phyloP scores from a whole-genome alignment of 37 sponge, comb jelly and placozoan species.

The Aphrocallistes beatrix region DNA sequence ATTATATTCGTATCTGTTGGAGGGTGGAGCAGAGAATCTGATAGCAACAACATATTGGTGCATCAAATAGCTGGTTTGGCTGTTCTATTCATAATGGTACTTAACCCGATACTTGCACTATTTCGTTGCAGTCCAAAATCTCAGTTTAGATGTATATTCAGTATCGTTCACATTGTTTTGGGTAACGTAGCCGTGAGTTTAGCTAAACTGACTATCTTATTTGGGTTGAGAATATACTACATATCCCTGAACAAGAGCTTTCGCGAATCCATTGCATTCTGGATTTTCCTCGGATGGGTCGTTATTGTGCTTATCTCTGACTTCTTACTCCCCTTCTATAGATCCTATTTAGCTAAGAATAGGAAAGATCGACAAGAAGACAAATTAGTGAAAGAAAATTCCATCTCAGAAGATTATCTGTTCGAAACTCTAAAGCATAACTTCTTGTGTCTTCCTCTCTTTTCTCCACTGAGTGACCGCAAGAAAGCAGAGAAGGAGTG shows the following conservation, averaged over 20 bases:
- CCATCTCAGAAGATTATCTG: too few relatives aligned
- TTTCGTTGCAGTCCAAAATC: background rate
- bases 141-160: background rate
- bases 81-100: background rate
- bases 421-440: background rate
- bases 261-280: background rate
- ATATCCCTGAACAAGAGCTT: background rate
- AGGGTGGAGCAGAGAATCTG: too few relatives aligned
- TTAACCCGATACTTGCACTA: background rate
- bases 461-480: background rate
- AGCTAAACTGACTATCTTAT: background rate
- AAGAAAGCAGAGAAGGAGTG: background rate
- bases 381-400: background rate
- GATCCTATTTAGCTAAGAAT: background rate
- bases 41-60: too few relatives aligned
- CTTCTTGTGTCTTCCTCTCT: background rate
- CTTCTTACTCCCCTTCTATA: background rate
- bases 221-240: background rate
- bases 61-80: background rate
- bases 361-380: background rate
- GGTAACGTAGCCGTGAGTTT: background rate
- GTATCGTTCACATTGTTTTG: background rate
- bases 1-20: background rate
- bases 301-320: background rate
- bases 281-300: background rate